Base-by-base conservation (phyloP, 2,888 invertebrate genomes). In the Phaonia tiefii region DNA sequence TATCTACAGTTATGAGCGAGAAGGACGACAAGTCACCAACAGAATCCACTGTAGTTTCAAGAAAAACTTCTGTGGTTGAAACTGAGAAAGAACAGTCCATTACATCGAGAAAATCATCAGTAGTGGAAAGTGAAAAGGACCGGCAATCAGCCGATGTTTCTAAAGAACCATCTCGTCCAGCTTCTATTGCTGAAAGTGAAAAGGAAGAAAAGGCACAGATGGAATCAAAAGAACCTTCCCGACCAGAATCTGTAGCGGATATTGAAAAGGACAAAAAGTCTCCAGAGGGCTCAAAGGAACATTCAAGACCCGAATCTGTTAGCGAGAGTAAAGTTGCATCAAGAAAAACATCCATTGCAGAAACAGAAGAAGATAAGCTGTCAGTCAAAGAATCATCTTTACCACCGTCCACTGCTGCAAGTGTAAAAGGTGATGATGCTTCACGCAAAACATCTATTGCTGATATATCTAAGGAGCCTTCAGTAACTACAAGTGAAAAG, bases 351-450 rank as follows among this genome's bases (percentile, higher is more conserved):
- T 79, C 82, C 0, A 22, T 54, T 0, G 75, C 44, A 54, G 81
- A 76, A 10, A 37, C 56, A 3, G 71, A 56, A 0, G 15, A 26
- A 56, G 83, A 84, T 25, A 83, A 85, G 1, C 11, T 54, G 31
- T 39, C 69, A 26, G 76, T 78, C 0, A 76, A 80, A 22, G 82
- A 80, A 54, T 13, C 26, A 5, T 76, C 81, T 7, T 44, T 5
- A 31, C 31, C 31, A 26, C 65, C 63, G 1, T 71, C 80, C 1
- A 82, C 83, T 8, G 86, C 86, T 2, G 83, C 79, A 5, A 83
- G 65, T 8, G 82, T 80, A 0, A 84, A 77, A 72, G 84, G 79
- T 11, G 15, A n/a, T 5, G 73, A 84, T 3, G 79, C 49, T 11
- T 54, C 75, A 0, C 65, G 79, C 8, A 73, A 20, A 20, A 58